Evolutionary conservation across 2,888 invertebrate species (phyloP).

Genomic region (Phanerotoma sp.): DNA sequence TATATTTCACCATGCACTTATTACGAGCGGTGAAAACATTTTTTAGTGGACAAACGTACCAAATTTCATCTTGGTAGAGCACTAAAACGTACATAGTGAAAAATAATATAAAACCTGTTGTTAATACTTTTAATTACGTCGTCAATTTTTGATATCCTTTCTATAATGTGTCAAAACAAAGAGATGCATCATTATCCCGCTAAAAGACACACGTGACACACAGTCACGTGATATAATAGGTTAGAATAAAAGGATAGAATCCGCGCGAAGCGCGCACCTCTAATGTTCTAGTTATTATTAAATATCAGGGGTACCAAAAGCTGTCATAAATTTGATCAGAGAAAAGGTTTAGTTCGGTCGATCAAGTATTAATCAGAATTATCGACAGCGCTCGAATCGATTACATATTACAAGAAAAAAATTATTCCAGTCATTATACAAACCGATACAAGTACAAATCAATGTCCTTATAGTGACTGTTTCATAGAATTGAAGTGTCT

Average conservation of each 20-base stretch:
- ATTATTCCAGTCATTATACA: too few species aligned
- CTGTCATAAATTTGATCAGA: not conserved
- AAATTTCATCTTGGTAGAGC: not conserved
- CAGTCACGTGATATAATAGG: too few species aligned
- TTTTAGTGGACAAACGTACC: constrained; percentile 2
- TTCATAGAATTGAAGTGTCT: not conserved
- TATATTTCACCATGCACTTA: constrained; percentile 11
- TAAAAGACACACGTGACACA: too few species aligned
- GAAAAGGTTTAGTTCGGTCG: not conserved
- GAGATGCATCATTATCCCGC: not conserved
- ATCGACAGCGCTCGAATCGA: not conserved
- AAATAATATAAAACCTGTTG: not conserved
- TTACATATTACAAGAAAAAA: not conserved
- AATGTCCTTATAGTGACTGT: not conserved
- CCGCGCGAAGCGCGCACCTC: too few species aligned
- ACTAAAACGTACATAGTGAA: constrained; percentile 2
- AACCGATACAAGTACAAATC: too few species aligned
- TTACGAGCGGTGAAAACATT: not conserved
- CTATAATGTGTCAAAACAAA: not conserved
- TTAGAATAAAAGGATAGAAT: too few species aligned
- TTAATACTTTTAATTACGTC: not conserved
- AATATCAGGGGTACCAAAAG: not conserved
- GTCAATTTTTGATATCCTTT: not conserved
- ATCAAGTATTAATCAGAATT: not conserved
- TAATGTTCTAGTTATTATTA: too few species aligned